Base-by-base conservation (phyloP, 2,113 vertebrate species). In the Carassius gibelio region DNA sequence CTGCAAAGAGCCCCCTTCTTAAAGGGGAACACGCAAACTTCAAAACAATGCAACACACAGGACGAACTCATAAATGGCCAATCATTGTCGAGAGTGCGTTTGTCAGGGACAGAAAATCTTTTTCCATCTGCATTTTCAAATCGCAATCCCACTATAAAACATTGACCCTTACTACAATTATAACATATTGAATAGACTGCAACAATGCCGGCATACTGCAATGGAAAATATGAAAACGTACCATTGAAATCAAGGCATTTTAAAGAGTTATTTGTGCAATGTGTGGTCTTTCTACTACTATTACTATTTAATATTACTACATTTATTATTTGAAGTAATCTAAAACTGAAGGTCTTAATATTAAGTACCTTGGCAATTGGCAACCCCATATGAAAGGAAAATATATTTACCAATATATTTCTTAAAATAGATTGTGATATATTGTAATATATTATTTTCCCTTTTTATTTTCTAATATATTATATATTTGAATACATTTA, bases 1-100 rank as follows among this genome's bases (percentile, higher is more conserved):
- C 87, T 87, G 55, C 88, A 69, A 83, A 89, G 84, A 86, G 80
- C 72, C 71, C 69, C 78, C 75, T 30, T 84, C 91, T 91, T 90
- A 91, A 91, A 91, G 91, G 89, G 88, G 86, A 86, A 90, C 86
- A 71, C 38, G 80, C 87, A 83, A 76, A 83, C 84, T 75, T 62
- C 79, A 82, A 82, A 72, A 87, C 85, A 83, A 82, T 76, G 55
- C 83, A 84, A 52, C 75, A 82, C 75, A 61, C 45, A 85, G 80
- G 79, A 68, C 83, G 85, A 83, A 66, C n/a, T 15, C 14, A 84
- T 38, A 85, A 82, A 87, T 50, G 50, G 64, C 77, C 74, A 80
- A 85, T 75, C 83, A 75, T 59, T 62, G 64, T 76, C 72, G 50
- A 42, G 84, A 42, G 79, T 21, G 61, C 57, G 38, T 78, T 80